Evolutionary conservation across 1,140 invertebrate genomes (phyloP).

Genomic region (Proctacanthus coquilletti): DNA sequence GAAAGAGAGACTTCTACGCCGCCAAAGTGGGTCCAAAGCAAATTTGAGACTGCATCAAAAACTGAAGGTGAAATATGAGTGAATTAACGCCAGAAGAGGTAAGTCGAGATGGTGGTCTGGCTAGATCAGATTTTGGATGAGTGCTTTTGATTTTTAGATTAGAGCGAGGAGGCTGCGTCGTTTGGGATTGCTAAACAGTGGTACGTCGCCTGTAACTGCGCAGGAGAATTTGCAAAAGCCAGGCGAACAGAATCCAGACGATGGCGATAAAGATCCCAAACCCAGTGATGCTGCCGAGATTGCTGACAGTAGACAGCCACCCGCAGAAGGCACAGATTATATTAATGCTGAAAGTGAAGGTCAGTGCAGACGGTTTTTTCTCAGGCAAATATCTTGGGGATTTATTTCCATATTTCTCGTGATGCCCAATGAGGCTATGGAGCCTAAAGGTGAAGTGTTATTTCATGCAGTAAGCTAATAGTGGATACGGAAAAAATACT

Average conservation of each 20-base stretch:
- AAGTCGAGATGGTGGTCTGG: conserved; percentile 19
- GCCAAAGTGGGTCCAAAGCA: neutral
- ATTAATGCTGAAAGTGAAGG: neutral
- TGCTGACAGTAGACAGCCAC: conserved; percentile 18
- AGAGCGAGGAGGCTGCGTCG: conserved; percentile 48
- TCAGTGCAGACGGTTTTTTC: conserved; percentile 3
- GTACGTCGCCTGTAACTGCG: conserved; percentile 21
- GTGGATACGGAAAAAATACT: too few species aligned
- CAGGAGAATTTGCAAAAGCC: conserved; percentile 18
- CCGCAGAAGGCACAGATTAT: conserved; percentile 13
- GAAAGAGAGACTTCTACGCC: too few species aligned
- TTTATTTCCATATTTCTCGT: too few species aligned
- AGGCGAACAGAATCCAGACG: conserved; percentile 13
- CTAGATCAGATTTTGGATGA: conserved; percentile 4
- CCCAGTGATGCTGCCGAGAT: conserved; percentile 31
- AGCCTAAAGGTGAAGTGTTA: too few species aligned
- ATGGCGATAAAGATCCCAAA: conserved; percentile 14
- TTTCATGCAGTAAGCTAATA: too few species aligned
- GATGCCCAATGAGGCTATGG: too few species aligned
- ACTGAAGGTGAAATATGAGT: conserved; percentile 34
- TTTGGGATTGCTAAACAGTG: conserved; percentile 35
- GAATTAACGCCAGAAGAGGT: conserved; percentile 62
- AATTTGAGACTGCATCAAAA: neutral
- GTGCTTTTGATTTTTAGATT: conserved; percentile 36
- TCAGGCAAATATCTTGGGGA: too few species aligned